Base-by-base conservation (phyloP, 2,113 vertebrate genomes). In the Microcebus lehilahytsara region DNA sequence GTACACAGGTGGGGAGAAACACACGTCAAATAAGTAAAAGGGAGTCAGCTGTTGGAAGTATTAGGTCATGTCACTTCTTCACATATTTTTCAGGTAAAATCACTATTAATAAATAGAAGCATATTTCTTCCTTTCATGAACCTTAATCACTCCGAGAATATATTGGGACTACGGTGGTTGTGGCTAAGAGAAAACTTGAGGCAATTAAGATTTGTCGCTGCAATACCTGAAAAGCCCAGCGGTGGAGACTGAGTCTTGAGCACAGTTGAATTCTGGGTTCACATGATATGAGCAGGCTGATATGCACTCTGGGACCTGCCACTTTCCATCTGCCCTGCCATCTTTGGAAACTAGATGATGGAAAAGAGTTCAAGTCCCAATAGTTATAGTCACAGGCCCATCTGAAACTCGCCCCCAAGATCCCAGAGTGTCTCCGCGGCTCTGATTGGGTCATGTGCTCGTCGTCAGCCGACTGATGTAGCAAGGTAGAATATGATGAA, bases 51-150 rank as follows among this genome's bases (percentile, higher is more conserved):
- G 2, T 53, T 95, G 23, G 30, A 87, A 77, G 51, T 12, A 71
- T 51, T 37, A 69, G 6, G 40, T n/a, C 66, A 13, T 42, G 25
- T 53, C 64, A 91, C 85, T 94, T 92, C 34, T 66, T 25, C 67
- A 69, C 9, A 40, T 83, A 56, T 91, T 95, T 92, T 95, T 20
- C 3, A 71, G 69, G 34, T 6, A 92, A 49, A 96, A 75, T 93
- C 6, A 56, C 16, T 56, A 56, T 56, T 71, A 75, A 77, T 60
- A 93, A 81, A 40, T 13, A 27, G 27, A 74, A 67, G 12, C 14
- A 32, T 37, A 3, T 95, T 93, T 96, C 40, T 84, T 85, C 51
- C 30, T 88, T 92, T 85, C 32, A 34, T 25, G 30, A 84, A 8
- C 7, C 20, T 72, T 78, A 49, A n/a, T 69, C 20, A 79, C 37